A percentile compares a stretch with the other conserved stretches of the same genome.
Evolutionary conservation across 2,113 vertebrate genomes (phyloP).

Genomic region (Symphodus melops): DNA sequence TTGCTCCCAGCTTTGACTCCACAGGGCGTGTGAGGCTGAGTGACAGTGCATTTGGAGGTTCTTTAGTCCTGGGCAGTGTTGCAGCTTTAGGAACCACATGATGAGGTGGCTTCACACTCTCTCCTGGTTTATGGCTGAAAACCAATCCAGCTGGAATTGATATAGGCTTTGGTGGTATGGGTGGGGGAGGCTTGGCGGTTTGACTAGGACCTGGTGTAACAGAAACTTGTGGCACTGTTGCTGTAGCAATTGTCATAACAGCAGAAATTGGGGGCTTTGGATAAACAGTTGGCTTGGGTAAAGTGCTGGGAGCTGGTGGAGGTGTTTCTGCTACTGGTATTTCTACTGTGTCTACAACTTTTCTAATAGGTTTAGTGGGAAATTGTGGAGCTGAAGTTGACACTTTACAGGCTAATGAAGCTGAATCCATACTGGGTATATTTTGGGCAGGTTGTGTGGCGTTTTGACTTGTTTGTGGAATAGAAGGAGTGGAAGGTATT

Average conservation of each 20-base stretch:
- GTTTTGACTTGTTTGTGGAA: conserved; percentile 74
- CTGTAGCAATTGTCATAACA: conserved; percentile 36
- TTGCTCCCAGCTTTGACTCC: conserved; percentile 85
- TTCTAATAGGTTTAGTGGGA: conserved; percentile 80
- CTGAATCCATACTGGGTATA: conserved; percentile 52
- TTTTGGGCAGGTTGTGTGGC: conserved; percentile 27
- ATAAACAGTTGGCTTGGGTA: conserved; percentile 83
- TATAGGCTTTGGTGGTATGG: conserved; percentile 94
- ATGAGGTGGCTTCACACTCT: conserved; percentile 89
- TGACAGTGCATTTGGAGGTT: conserved; percentile 88
- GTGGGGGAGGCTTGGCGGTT: conserved; percentile 88
- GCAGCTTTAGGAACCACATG: conserved; percentile 83
- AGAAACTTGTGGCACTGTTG: conserved; percentile 58
- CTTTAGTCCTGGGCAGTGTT: conserved; percentile 84
- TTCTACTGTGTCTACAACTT: conserved; percentile 79
- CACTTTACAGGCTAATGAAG: conserved; percentile 61
- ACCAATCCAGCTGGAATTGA: conserved; percentile 92
- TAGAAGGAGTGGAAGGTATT: conserved; percentile 63
- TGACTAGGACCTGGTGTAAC: conserved; percentile 64
- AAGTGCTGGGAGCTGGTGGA: conserved; percentile 77
- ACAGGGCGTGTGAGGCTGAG: conserved; percentile 88
- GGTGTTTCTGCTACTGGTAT: conserved; percentile 75
- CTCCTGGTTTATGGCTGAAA: conserved; percentile 90
- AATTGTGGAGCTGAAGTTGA: conserved; percentile 63
- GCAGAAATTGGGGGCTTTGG: conserved; percentile 75